These are phyloP conservation scores for Olivierus martensii DNA, from an alignment of 1,140 invertebrate species.

Conservation along the genomic window DNA sequence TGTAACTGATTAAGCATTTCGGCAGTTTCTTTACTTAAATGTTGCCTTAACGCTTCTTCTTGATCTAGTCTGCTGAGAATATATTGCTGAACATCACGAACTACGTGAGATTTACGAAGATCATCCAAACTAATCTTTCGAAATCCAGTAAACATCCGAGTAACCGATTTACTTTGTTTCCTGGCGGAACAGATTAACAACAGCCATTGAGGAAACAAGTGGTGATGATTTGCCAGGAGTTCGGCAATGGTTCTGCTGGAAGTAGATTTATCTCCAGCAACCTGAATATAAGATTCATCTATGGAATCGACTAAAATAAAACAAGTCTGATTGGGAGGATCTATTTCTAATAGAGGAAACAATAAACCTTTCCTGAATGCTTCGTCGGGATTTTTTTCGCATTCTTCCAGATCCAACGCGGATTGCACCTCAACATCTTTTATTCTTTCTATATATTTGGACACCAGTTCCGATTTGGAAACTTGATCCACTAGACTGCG, in stretches of 20 bases:
- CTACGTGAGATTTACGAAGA: slow-evolving; percentile 63
- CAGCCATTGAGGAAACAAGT: slow-evolving; percentile 86
- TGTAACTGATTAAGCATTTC: slow-evolving; percentile 89
- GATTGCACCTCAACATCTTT: slow-evolving; percentile 46
- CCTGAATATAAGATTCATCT: slow-evolving; percentile 48
- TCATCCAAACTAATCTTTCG: slow-evolving; percentile 70
- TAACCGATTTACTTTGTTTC: slow-evolving; percentile 60
- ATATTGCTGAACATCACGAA: slow-evolving; percentile 85
- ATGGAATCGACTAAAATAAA: slow-evolving; percentile 83
- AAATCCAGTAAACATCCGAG: slow-evolving; percentile 84
- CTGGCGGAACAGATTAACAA: slow-evolving; percentile 78
- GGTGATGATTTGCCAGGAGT: slow-evolving; percentile 72
- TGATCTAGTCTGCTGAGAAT: slow-evolving; percentile 78
- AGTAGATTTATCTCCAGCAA: neutral
- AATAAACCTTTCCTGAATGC: slow-evolving; percentile 76
- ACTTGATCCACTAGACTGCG: slow-evolving; percentile 67
- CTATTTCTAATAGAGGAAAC: slow-evolving; percentile 69
- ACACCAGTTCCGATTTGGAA: slow-evolving; percentile 35
- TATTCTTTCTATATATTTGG: slow-evolving; percentile 63
- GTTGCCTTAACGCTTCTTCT: slow-evolving; percentile 60
- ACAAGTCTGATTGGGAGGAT: slow-evolving; percentile 60
- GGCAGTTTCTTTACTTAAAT: slow-evolving; percentile 69
- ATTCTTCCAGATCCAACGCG: slow-evolving; percentile 21
- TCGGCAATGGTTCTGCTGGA: slow-evolving; percentile 27
- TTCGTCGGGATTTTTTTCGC: slow-evolving; percentile 62